phyloP scores from a whole-genome alignment of 2,113 vertebrate genomes.

The Equus przewalskii region DNA sequence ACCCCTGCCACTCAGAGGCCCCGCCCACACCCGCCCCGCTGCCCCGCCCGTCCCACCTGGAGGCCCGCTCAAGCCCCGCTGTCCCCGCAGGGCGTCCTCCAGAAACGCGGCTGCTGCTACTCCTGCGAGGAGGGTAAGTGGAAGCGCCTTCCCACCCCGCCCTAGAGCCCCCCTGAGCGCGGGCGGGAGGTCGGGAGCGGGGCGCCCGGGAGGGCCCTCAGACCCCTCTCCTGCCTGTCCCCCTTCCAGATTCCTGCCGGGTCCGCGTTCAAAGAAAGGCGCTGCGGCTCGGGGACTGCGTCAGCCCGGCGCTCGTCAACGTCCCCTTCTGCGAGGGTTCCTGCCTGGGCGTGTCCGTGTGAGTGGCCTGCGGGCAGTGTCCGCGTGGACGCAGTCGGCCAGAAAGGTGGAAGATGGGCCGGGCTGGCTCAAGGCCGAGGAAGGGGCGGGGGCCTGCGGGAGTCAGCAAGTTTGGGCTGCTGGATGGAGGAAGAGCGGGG shows the following conservation, averaged over 20 bases:
- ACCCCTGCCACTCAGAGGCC: accelerated
- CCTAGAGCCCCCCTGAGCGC: too few relatives aligned
- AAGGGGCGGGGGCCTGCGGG: too few relatives aligned
- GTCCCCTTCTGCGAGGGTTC: constrained; percentile 91
- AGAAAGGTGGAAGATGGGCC: too few relatives aligned
- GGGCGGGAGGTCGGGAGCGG: background rate
- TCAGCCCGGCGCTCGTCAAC: constrained; percentile 84
- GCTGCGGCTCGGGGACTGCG: constrained; percentile 87
- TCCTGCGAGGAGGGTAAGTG: constrained; percentile 70
- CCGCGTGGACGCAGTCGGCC: too few relatives aligned
- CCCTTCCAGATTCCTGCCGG: constrained; percentile 84
- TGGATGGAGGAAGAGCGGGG: background rate
- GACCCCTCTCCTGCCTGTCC: background rate
- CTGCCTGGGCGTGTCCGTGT: constrained; percentile 92
- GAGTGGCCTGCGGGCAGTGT: constrained; percentile 81
- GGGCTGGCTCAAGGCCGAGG: too few relatives aligned
- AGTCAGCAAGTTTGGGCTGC: background rate
- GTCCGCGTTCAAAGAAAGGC: constrained; percentile 77
- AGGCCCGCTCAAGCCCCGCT: accelerated
- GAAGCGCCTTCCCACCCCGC: background rate
- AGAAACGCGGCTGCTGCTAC: constrained; percentile 72
- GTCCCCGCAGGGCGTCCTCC: constrained; percentile 69
- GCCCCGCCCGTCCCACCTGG: background rate
- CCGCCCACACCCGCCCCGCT: background rate
- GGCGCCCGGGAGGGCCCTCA: accelerated